A percentile compares a stretch with the other conserved stretches of the same genome.
These are phyloP conservation scores for Aquatica leii DNA, from an alignment of 2,888 invertebrate genomes.

Conservation along the genomic window DNA sequence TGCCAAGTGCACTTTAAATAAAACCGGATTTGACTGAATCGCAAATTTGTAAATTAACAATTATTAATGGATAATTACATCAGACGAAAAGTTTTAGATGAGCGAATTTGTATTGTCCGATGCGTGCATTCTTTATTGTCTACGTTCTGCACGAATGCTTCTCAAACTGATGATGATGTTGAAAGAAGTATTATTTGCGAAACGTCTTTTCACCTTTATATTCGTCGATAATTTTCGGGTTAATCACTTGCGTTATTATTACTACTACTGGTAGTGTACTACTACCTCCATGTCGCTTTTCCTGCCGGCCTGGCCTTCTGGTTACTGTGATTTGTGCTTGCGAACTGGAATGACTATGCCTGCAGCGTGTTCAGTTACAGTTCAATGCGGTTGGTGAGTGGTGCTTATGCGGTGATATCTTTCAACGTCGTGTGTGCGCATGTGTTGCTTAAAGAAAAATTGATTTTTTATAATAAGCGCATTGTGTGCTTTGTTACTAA, in stretches of 20 bases:
- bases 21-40: neutral
- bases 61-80: too few species aligned
- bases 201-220: too few species aligned
- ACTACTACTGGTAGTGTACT: neutral
- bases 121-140: too few species aligned
- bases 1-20: neutral
- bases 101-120: too few species aligned
- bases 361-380: conserved; percentile 26
- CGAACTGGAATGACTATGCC: conserved; percentile 20
- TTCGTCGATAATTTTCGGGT: conserved; percentile 1
- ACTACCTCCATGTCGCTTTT: conserved; percentile 18
- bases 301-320: conserved; percentile 32
- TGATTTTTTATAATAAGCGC: too few species aligned
- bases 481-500: too few species aligned
- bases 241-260: conserved; percentile 3
- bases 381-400: conserved; percentile 27
- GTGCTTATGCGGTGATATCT: conserved; percentile 6
- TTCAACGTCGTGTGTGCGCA: neutral
- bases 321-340: conserved; percentile 29
- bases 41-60: too few species aligned
- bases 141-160: too few species aligned
- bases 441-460: neutral
- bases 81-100: too few species aligned
- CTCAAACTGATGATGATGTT: too few species aligned
- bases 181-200: too few species aligned